These are phyloP conservation scores for Sebastes glaucus DNA, from an alignment of 2,797 vertebrate species.

Conservation along the genomic window DNA sequence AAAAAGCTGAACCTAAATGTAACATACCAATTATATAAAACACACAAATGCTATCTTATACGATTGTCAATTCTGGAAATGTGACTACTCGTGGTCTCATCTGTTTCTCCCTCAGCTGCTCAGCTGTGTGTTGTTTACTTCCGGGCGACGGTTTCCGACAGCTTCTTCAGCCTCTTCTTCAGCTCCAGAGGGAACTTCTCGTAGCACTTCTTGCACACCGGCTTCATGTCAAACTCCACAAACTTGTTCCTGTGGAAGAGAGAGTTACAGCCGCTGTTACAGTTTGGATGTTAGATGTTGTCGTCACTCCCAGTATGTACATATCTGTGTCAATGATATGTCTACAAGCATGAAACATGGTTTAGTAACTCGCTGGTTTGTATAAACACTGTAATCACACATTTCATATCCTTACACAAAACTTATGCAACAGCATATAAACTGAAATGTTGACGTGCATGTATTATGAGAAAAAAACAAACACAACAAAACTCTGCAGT, in stretches of 20 bases:
- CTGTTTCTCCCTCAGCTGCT: neutral
- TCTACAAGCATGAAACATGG: neutral
- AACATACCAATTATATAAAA: slow-evolving; percentile 13
- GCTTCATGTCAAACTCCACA: slow-evolving; percentile 99
- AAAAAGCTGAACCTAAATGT: slow-evolving; percentile 11
- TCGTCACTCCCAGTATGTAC: neutral
- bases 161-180: slow-evolving; percentile 98
- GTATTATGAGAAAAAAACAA: neutral
- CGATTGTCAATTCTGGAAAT: slow-evolving; percentile 23
- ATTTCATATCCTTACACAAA: neutral
- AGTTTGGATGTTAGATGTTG: neutral
- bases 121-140: slow-evolving; percentile 81
- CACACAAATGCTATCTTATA: slow-evolving; percentile 9
- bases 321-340: neutral
- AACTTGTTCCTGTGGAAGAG: slow-evolving; percentile 92
- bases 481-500: neutral
- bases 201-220: slow-evolving; percentile 98
- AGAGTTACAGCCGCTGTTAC: neutral
- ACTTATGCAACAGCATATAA: neutral
- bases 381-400: neutral
- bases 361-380: neutral
- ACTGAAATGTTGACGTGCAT: neutral
- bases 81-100: neutral
- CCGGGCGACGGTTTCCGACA: slow-evolving; percentile 92
- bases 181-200: slow-evolving; percentile 99